Evolutionary conservation across 2,888 invertebrate species (phyloP).

Genomic region (Prenolepis imparis): DNA sequence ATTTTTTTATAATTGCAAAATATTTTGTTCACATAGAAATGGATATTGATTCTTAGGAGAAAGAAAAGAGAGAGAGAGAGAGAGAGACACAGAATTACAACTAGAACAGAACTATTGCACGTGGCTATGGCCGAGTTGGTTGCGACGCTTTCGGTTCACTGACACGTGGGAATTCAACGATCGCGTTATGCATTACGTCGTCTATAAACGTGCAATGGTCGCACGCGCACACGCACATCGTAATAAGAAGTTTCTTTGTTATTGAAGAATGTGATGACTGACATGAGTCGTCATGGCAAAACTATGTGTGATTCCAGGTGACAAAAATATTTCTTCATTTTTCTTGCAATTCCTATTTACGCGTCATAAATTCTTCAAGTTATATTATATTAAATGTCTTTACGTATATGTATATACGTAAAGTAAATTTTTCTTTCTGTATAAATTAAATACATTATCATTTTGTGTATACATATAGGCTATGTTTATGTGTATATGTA

Average conservation of each 20-base stretch:
- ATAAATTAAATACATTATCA: not conserved
- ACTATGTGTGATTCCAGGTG: not conserved
- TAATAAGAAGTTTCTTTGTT: slow-evolving; percentile 38
- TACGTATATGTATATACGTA: too few relatives aligned
- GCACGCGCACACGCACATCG: not conserved
- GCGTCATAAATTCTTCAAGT: not conserved
- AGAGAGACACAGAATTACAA: slow-evolving; percentile 7
- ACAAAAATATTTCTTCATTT: slow-evolving; percentile 13
- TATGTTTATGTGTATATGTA: too few relatives aligned
- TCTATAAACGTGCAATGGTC: slow-evolving; percentile 50
- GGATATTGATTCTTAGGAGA: slow-evolving; percentile 16
- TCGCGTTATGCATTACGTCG: slow-evolving; percentile 38
- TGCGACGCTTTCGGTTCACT: slow-evolving; percentile 58
- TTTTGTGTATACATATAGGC: too few relatives aligned
- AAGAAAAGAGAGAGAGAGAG: slow-evolving; percentile 11
- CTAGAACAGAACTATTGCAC: slow-evolving; percentile 33
- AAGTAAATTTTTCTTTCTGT: too few relatives aligned
- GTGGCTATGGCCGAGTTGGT: slow-evolving; percentile 23
- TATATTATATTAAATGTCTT: not conserved
- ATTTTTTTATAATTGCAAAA: not conserved
- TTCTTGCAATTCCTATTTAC: not conserved
- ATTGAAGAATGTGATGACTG: slow-evolving; percentile 35
- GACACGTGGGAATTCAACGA: slow-evolving; percentile 65
- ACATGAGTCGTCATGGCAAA: not conserved
- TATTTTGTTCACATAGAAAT: not conserved